These are phyloP conservation scores for Felis chaus DNA, from an alignment of 2,113 vertebrate species.

Conservation along the genomic window DNA sequence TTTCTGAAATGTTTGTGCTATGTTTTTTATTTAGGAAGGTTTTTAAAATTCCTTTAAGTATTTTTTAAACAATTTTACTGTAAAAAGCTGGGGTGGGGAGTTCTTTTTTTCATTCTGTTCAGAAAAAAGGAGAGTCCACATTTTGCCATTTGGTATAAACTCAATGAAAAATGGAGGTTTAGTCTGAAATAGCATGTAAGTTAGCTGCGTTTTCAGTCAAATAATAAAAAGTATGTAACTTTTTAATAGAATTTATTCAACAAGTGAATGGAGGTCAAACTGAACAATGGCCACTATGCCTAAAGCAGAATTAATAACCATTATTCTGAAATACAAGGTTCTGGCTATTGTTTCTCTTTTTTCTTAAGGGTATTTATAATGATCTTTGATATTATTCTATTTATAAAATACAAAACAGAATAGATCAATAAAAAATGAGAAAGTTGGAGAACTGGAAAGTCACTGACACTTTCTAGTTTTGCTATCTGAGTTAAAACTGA, in stretches of 20 bases:
- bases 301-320: background rate
- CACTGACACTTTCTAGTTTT: background rate
- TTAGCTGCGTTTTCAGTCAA: slow-evolving; percentile 32
- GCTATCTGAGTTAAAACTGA: background rate
- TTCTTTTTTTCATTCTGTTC: background rate
- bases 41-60: background rate
- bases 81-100: background rate
- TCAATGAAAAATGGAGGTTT: background rate
- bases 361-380: background rate
- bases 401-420: background rate
- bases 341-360: background rate
- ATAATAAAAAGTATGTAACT: background rate
- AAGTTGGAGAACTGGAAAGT: background rate
- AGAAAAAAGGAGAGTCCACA: background rate
- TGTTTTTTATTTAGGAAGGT: background rate
- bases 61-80: background rate
- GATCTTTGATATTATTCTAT: background rate
- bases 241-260: slow-evolving; percentile 19
- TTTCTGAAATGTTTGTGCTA: slow-evolving; percentile 1
- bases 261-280: slow-evolving; percentile 51
- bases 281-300: background rate
- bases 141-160: background rate
- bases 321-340: background rate
- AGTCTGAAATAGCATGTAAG: background rate
- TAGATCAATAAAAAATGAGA: background rate